These are phyloP conservation scores for Apamea epomidion DNA, from an alignment of 2,888 invertebrate species.

Conservation along the genomic window DNA sequence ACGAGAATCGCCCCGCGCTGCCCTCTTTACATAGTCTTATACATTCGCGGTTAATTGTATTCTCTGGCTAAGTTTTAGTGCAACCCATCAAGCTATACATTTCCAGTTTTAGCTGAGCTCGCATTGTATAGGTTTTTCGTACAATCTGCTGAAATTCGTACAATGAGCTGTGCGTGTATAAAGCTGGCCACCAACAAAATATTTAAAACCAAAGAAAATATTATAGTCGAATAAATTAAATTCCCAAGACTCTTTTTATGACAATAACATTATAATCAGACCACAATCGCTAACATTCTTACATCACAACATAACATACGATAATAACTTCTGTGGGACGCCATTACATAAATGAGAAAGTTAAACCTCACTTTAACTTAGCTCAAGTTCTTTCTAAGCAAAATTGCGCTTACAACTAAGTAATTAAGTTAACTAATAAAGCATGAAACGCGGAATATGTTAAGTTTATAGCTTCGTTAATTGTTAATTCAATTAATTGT, in stretches of 20 bases:
- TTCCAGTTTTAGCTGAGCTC: no score
- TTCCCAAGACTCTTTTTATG: conserved; percentile 7
- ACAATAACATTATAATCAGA: conserved; percentile 13
- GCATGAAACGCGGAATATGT: conserved; percentile 5
- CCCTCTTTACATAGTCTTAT: no score
- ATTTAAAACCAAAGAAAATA: neutral
- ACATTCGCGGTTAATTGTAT: neutral
- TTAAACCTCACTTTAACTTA: conserved; percentile 15
- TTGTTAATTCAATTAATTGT: conserved; percentile 11
- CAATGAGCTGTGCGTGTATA: neutral
- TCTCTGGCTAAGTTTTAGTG: neutral
- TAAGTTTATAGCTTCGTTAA: conserved; percentile 24
- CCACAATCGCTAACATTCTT: conserved; percentile 25
- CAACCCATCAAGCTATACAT: no score
- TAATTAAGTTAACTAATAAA: conserved; percentile 42
- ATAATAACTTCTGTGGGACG: conserved; percentile 23
- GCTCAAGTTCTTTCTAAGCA: conserved; percentile 28
- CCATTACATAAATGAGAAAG: conserved; percentile 53
- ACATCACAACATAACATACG: conserved; percentile 34
- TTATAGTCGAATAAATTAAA: neutral
- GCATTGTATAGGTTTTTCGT: no score
- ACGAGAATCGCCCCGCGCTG: no score
- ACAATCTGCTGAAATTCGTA: no score
- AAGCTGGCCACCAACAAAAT: neutral
- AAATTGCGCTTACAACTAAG: conserved; percentile 9